These are phyloP conservation scores for Nasonia giraulti DNA, from an alignment of 1,140 invertebrate genomes.

Conservation along the genomic window DNA sequence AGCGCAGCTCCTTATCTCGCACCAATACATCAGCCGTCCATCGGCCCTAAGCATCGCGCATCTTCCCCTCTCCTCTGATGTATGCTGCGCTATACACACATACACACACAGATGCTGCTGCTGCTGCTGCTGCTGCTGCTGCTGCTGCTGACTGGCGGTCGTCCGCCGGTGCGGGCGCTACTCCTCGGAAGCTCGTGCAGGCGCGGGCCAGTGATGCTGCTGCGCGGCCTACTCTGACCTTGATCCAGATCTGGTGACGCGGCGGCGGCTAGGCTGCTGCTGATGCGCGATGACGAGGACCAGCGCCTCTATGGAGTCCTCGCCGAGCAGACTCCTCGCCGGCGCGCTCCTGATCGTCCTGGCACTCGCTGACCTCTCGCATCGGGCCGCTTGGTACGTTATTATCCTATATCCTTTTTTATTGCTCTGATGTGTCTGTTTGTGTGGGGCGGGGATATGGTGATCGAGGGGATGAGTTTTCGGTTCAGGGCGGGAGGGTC, in stretches of 20 bases:
- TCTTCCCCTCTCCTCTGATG: background rate
- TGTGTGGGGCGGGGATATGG: too few species aligned
- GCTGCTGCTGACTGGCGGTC: conserved; percentile 13
- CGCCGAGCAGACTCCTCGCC: conserved; percentile 20
- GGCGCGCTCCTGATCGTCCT: conserved; percentile 15
- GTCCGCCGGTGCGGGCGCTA: background rate
- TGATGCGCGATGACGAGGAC: conserved; percentile 4
- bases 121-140: too few species aligned
- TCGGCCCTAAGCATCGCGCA: background rate
- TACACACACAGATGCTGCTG: background rate
- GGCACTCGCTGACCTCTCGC: conserved; percentile 11
- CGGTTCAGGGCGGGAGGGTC: too few species aligned
- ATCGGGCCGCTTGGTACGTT: conserved; percentile 39
- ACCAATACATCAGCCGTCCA: conserved; percentile 2
- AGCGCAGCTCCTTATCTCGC: background rate
- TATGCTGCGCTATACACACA: background rate
- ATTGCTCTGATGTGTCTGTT: too few species aligned
- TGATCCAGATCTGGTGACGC: conserved; percentile 65
- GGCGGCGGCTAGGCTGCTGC: conserved; percentile 49
- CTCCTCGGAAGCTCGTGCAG: background rate
- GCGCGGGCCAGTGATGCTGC: background rate
- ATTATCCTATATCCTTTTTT: too few species aligned
- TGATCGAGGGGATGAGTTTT: too few species aligned
- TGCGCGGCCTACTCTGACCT: conserved; percentile 59
- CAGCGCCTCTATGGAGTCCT: background rate